Conservation (phyloP, 2,888 invertebrate genomes). For the Monochamus alternatus region DNA sequence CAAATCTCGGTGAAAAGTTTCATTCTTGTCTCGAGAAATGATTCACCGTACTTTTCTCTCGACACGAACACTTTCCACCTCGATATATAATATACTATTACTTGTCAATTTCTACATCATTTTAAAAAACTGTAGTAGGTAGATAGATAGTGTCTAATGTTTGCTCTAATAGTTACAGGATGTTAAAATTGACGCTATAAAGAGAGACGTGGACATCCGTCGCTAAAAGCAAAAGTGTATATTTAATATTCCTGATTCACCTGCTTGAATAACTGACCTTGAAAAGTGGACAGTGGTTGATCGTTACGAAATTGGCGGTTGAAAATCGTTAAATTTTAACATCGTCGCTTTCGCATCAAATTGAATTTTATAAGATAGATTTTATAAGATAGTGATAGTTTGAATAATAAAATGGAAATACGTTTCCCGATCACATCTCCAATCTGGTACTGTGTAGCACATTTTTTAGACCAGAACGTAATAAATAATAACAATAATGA, state of each 20-base stretch:
- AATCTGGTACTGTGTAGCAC: not conserved
- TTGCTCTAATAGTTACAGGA: not conserved
- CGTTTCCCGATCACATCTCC: not conserved
- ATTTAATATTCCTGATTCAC: conserved; percentile 20
- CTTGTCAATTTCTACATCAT: too few relatives aligned
- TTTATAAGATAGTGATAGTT: too few relatives aligned
- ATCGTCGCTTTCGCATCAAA: not conserved
- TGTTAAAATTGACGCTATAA: conserved; percentile 9
- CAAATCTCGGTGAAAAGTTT: too few relatives aligned
- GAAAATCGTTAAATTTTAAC: conserved; percentile 9
- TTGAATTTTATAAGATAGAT: too few relatives aligned
- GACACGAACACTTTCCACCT: too few relatives aligned
- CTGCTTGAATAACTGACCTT: conserved; percentile 24
- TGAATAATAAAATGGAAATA: not conserved
- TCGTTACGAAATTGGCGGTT: conserved; percentile 12
- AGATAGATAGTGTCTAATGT: too few relatives aligned
- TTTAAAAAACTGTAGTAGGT: too few relatives aligned
- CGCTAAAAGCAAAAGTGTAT: conserved; percentile 20
- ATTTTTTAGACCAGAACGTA: not conserved
- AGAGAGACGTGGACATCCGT: conserved; percentile 5
- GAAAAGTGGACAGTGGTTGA: conserved; percentile 16
- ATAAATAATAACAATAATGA: conserved; percentile 4
- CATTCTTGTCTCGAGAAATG: too few relatives aligned
- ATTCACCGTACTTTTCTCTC: too few relatives aligned
- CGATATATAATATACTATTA: too few relatives aligned